Percentiles rank a stretch among this genome's conserved stretches.
Evolutionary conservation across 1,140 invertebrate species (phyloP).

Genomic region (Drosophila varians): DNA sequence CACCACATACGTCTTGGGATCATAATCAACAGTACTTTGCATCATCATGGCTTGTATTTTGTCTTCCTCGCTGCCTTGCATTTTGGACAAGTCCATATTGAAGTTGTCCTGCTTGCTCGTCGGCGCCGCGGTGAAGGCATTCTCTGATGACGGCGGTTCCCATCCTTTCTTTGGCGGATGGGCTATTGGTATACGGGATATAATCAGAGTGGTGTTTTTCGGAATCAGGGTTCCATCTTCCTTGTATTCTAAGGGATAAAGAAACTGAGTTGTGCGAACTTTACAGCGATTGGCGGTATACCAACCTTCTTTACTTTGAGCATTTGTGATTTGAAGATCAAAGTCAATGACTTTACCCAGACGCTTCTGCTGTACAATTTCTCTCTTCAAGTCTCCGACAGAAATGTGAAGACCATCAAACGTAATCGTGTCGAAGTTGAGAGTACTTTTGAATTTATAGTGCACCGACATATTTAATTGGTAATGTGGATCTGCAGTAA

Average conservation of each 20-base stretch:
- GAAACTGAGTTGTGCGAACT: background rate
- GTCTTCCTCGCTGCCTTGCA: slow-evolving; percentile 97
- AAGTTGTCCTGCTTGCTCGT: slow-evolving; percentile 49
- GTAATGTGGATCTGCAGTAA: slow-evolving; percentile 5
- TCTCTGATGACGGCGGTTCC: slow-evolving; percentile 84
- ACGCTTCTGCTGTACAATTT: slow-evolving; percentile 97
- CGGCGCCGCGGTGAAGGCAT: slow-evolving; percentile 34
- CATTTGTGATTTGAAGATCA: slow-evolving; percentile 98
- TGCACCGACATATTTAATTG: slow-evolving; percentile 93
- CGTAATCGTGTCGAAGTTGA: slow-evolving; percentile 97
- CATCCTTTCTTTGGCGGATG: slow-evolving; percentile 90
- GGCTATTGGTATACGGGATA: slow-evolving; percentile 94
- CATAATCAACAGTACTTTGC: slow-evolving; percentile 98
- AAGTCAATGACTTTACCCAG: slow-evolving; percentile 96
- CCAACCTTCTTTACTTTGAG: slow-evolving; percentile 97
- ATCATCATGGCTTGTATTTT: slow-evolving; percentile 99
- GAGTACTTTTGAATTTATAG: slow-evolving; percentile 98
- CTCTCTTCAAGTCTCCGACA: slow-evolving; percentile 96
- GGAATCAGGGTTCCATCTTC: slow-evolving; percentile 96
- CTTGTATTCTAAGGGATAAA: slow-evolving; percentile 89
- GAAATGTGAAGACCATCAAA: slow-evolving; percentile 99
- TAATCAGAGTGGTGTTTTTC: slow-evolving; percentile 98
- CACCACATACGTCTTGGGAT: slow-evolving; percentile 94
- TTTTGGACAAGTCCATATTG: slow-evolving; percentile 91
- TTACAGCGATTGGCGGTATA: background rate